Evolutionary conservation across 2,888 invertebrate genomes (phyloP).

Genomic region (Cotesia congregata): DNA sequence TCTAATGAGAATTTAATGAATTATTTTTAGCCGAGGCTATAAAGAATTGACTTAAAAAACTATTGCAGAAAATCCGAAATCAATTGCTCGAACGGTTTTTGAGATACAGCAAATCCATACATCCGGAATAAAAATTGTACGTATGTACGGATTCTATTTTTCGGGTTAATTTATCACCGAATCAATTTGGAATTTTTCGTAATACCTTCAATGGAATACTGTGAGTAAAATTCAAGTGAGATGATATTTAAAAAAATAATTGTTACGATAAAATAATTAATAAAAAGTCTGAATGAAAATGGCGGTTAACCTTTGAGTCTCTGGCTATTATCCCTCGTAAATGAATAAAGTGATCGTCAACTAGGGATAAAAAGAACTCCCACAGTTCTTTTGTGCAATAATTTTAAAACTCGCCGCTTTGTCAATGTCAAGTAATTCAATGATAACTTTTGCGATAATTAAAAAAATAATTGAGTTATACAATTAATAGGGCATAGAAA

Average conservation of each 20-base stretch:
- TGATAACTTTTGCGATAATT: no score
- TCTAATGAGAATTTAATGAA: not conserved
- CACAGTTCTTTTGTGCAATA: conserved; percentile 1
- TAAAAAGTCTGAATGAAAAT: conserved; percentile 39
- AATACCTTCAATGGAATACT: not conserved
- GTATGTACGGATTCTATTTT: not conserved
- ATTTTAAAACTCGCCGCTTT: not conserved
- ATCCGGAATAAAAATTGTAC: not conserved
- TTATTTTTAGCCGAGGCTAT: not conserved
- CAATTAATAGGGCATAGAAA: not conserved
- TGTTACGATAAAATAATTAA: not conserved
- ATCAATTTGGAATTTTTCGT: not conserved
- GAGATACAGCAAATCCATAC: not conserved
- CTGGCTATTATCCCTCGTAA: conserved; percentile 58
- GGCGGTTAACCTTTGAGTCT: conserved; percentile 32
- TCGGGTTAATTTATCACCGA: not conserved
- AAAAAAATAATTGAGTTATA: not conserved
- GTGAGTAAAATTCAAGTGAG: not conserved
- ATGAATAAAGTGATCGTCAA: conserved; percentile 65
- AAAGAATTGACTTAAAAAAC: not conserved
- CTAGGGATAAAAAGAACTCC: conserved; percentile 42
- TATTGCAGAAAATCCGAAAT: not conserved
- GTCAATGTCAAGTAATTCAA: no score
- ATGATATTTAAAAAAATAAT: not conserved
- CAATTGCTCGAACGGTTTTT: not conserved